Conservation (phyloP, 2,888 invertebrate genomes). For the Drosophila buzzatii region DNA sequence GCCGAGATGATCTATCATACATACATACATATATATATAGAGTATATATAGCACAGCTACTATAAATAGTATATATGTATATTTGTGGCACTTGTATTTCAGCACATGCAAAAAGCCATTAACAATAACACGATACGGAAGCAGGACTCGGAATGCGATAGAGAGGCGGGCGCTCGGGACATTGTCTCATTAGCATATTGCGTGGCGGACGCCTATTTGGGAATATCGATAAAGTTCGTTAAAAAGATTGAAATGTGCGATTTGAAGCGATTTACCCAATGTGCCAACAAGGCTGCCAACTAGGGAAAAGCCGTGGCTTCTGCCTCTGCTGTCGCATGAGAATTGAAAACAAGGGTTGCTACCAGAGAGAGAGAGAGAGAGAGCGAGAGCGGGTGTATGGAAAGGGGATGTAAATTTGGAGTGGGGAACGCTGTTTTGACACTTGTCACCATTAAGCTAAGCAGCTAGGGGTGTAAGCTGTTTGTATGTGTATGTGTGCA, state of each 20-base stretch:
- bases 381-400: too few species aligned
- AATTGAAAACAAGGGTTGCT: constrained; percentile 14
- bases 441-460: constrained; percentile 80
- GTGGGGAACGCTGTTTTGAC: constrained; percentile 61
- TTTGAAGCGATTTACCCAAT: constrained; percentile 71
- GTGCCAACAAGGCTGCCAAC: constrained; percentile 52
- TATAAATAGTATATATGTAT: constrained; percentile 3
- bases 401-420: constrained; percentile 2
- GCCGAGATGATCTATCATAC: constrained; percentile 63
- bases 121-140: constrained; percentile 45
- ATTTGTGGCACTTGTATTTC: constrained; percentile 36
- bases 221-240: constrained; percentile 80
- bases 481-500: background rate
- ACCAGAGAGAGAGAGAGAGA: background rate
- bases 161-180: constrained; percentile 20
- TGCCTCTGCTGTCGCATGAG: constrained; percentile 7
- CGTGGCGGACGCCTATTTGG: constrained; percentile 79
- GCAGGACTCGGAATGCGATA: background rate
- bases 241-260: constrained; percentile 76
- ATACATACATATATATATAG: constrained; percentile 12
- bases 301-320: constrained; percentile 1
- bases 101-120: constrained; percentile 69
- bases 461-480: constrained; percentile 39
- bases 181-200: constrained; percentile 82
- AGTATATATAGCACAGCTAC: background rate